Evolutionary conservation across 2,113 vertebrate genomes (phyloP).

Genomic region (Peromyscus californicus): DNA sequence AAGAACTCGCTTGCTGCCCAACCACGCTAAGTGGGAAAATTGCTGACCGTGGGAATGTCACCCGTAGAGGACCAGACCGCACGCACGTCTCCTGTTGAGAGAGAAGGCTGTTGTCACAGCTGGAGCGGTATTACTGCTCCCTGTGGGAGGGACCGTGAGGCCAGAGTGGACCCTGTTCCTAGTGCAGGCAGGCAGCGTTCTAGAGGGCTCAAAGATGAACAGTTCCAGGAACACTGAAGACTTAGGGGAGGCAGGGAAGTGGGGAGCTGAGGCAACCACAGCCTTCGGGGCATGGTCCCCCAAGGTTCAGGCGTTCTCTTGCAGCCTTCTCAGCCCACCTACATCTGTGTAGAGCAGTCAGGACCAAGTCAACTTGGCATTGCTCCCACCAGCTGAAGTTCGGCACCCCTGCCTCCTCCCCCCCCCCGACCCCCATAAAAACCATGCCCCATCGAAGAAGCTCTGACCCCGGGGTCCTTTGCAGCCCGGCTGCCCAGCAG

Average conservation of each 20-base stretch:
- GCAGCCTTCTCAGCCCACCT: background rate
- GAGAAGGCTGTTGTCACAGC: background rate
- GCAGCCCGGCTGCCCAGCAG: background rate
- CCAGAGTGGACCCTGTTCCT: too few species aligned
- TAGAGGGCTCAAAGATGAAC: background rate
- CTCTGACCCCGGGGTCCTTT: background rate
- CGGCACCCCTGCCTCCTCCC: too few species aligned
- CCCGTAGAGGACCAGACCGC: background rate
- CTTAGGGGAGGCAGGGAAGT: background rate
- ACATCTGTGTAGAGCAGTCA: background rate
- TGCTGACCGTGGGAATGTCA: background rate
- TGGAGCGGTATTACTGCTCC: background rate
- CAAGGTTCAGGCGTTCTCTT: background rate
- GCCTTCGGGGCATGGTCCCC: background rate
- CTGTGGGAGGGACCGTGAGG: background rate
- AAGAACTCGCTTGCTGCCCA: background rate
- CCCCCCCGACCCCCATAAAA: background rate
- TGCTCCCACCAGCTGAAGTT: background rate
- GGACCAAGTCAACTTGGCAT: background rate
- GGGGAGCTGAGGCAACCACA: background rate
- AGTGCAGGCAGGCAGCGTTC: background rate
- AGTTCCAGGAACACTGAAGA: background rate
- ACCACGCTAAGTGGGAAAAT: background rate
- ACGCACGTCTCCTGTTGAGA: background rate
- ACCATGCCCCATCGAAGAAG: background rate